Base-by-base conservation (phyloP, 2,797 vertebrate genomes). In the Cynopterus sphinx region DNA sequence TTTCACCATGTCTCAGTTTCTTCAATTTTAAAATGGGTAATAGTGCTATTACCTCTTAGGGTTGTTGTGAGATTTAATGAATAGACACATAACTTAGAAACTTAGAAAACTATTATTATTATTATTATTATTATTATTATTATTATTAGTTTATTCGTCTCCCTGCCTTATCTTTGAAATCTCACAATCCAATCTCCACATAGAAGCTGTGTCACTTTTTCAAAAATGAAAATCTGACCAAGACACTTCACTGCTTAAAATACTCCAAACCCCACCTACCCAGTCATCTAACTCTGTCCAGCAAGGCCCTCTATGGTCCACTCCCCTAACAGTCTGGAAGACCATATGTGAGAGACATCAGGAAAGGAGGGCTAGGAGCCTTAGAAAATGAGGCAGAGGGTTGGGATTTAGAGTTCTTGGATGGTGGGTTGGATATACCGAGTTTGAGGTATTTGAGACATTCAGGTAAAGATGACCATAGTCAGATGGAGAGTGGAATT, bases 191-290 rank as follows among this genome's bases (percentile, higher is more conserved):
- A 93, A 16, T 70, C 53, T 92, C 83, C 83, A 53, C 24, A 36
- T 61, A 68, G 46, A 87, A 90, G n/a, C 70, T 55, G 24, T 36
- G 15, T 39, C 68, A 39, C 33, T 81, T 92, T 87, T 89, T 73
- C 36, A 77, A 19, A 87, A 88, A 65, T 71, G 28, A 91, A 91
- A 96, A 68, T 75, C 61, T 91, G 74, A 92, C 51, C 51, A 89
- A 70, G 24, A 82, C 11, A 53, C 10, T 87, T 55, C 26, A 22
- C 41, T 87, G 79, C 13, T 77, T 90, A 88, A 96, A 93, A 84
- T 9, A 6, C n/a, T 82, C 19, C 55, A 85, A 82, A 28, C 22
- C 65, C 36, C 51, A 53, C 21, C 19, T 31, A 63, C 28, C 16
- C 51, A 65, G 31, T 67, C 70, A 46, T 59, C 61, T 71, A 75